Evolutionary conservation across 2,888 invertebrate genomes (phyloP).

Genomic region (Apodemia zela): DNA sequence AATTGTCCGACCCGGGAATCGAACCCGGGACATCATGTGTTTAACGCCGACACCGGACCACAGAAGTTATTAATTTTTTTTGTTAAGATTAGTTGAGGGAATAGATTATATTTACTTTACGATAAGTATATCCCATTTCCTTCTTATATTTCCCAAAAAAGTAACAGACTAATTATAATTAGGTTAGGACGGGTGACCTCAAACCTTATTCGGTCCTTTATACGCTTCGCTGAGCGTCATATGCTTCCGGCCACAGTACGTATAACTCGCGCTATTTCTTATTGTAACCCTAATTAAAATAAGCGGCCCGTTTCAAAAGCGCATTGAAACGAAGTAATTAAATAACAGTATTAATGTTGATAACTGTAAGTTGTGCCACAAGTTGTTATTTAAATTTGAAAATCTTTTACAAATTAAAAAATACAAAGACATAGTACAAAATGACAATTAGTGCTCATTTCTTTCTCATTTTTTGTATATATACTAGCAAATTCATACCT

Average conservation of each 20-base stretch:
- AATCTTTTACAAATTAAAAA: neutral
- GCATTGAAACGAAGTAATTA: constrained; percentile 7
- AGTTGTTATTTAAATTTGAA: neutral
- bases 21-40: no score
- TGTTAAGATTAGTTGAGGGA: no score
- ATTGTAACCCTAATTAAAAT: neutral
- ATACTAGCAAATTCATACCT: no score
- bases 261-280: neutral
- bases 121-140: no score
- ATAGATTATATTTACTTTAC: no score
- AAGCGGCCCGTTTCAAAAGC: neutral
- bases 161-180: neutral
- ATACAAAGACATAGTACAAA: no score
- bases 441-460: no score
- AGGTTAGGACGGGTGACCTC: neutral
- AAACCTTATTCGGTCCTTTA: constrained; percentile 1
- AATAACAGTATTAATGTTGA: neutral
- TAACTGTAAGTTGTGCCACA: neutral
- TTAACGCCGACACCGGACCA: no score
- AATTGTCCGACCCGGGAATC: no score
- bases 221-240: constrained; percentile 1
- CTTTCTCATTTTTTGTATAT: no score
- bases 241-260: neutral
- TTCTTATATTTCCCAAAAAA: neutral
- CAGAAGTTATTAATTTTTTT: no score